These are phyloP conservation scores for Akabosia matsudoensis DNA, from an alignment of 1,140 invertebrate genomes.

Conservation along the genomic window DNA sequence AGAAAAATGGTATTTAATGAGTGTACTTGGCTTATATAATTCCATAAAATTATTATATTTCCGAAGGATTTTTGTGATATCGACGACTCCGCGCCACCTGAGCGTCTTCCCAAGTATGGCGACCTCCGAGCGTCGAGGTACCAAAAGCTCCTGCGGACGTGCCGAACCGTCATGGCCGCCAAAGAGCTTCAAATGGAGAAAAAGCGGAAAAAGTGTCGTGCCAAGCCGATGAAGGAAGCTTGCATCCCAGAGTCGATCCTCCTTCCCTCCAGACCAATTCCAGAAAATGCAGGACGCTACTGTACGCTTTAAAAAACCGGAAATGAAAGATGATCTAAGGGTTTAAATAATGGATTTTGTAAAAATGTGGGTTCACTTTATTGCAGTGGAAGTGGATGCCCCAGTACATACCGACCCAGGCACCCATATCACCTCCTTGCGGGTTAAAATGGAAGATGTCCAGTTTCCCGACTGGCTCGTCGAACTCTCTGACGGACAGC, in stretches of 20 bases:
- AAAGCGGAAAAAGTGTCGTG: neutral
- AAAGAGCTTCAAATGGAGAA: neutral
- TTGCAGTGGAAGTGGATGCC: neutral
- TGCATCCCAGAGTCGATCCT: neutral
- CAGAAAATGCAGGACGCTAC: neutral
- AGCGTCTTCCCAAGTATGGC: constrained; percentile 1
- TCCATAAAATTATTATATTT: too few species aligned
- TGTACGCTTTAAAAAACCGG: neutral
- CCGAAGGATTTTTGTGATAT: too few species aligned
- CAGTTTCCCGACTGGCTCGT: constrained; percentile 37
- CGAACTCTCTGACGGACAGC: constrained; percentile 24
- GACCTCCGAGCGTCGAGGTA: neutral
- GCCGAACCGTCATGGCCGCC: neutral
- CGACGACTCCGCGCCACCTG: too few species aligned
- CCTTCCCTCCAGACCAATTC: neutral
- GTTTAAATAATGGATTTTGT: neutral
- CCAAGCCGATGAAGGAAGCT: neutral
- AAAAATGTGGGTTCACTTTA: neutral
- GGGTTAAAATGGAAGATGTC: constrained; percentile 14
- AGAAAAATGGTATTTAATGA: too few species aligned
- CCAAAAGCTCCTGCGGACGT: neutral
- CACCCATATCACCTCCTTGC: neutral
- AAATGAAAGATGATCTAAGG: neutral
- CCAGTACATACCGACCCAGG: neutral
- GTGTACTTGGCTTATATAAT: too few species aligned